These are phyloP conservation scores for Periphyllus acericola DNA, from an alignment of 2,888 invertebrate species.

Conservation along the genomic window DNA sequence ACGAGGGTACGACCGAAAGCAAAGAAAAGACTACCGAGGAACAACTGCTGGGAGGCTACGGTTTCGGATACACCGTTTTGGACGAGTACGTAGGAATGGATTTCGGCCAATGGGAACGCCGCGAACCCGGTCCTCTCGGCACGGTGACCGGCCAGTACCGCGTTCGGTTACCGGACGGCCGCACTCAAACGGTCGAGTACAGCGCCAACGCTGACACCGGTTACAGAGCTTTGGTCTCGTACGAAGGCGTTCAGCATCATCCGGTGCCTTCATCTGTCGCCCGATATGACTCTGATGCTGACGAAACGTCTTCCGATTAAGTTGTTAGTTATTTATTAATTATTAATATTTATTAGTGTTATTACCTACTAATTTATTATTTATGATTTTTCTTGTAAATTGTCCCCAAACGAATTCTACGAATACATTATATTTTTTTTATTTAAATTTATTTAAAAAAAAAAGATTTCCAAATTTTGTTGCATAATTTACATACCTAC, in stretches of 20 bases:
- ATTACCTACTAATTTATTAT: no score
- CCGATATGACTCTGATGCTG: background rate
- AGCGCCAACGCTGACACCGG: background rate
- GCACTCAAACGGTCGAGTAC: slow-evolving; percentile 34
- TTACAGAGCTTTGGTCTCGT: slow-evolving; percentile 35
- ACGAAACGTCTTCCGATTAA: background rate
- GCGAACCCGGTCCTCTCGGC: slow-evolving; percentile 11
- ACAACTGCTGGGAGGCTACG: slow-evolving; percentile 1
- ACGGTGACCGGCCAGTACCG: slow-evolving; percentile 22
- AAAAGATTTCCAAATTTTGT: no score
- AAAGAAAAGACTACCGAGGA: background rate
- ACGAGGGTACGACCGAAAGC: background rate
- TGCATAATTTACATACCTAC: no score
- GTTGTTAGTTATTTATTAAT: background rate
- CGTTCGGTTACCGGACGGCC: slow-evolving; percentile 43
- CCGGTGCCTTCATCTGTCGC: background rate
- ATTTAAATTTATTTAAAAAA: no score
- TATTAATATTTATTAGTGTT: background rate
- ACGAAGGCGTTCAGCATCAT: slow-evolving; percentile 22
- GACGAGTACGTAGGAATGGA: slow-evolving; percentile 22
- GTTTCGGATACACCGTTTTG: slow-evolving; percentile 22
- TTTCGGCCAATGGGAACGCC: slow-evolving; percentile 46
- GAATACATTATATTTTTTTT: no score
- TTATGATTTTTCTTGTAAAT: no score
- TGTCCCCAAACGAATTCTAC: no score